Evolutionary conservation across 2,888 invertebrate species (phyloP), one percentile per base, ranked within the genome.

Genomic region (Aelia acuminata): DNA sequence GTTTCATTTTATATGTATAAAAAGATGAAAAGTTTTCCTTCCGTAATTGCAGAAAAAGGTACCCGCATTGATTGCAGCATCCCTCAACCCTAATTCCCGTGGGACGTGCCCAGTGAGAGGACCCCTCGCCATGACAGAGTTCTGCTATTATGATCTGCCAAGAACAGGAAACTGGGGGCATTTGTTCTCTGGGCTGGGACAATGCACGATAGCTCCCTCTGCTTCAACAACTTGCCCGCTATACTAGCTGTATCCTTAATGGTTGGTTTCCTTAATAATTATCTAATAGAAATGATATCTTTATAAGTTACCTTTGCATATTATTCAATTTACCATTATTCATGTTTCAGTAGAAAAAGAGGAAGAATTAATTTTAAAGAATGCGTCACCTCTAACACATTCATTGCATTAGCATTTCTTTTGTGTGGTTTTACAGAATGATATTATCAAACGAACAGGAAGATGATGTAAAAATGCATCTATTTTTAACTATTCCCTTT

Each of bases 71-170:
- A 5, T 4, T 0, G 3, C 4, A 13, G 11, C 11, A 57, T 63
- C 63, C 63, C 31, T 31, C 18, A 1, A 4, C 15, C 63, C 31
- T 18, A 31, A 63, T 31, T 63, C 63, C 31, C 63, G 0, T 18
- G 7, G 10, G 63, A 63, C 63, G 18, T 31, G 31, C 31, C 63
- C 63, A 63, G 63, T 7, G 31, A 35, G 31, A 70, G 35, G 26
- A 26, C n/a, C 26, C 63, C 35, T 35, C 35, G 18, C 63, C 63
- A 70, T 70, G 35, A 70, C 63, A 35, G 63, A 70, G 63, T 1
- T 20, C 8, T 15, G 31, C 63, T 35, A 70, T 70, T 70, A 70
- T 35, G 63, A 70, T 70, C 63, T 70, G 63, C 63, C 63, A 70
- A 8, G 18, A 35, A 18, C 63, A 70, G 63, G 63, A 70, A 70